Evolutionary conservation across 2,888 invertebrate genomes (phyloP), one percentile per base, ranked within the genome.

Genomic region (Lathronympha strigana): DNA sequence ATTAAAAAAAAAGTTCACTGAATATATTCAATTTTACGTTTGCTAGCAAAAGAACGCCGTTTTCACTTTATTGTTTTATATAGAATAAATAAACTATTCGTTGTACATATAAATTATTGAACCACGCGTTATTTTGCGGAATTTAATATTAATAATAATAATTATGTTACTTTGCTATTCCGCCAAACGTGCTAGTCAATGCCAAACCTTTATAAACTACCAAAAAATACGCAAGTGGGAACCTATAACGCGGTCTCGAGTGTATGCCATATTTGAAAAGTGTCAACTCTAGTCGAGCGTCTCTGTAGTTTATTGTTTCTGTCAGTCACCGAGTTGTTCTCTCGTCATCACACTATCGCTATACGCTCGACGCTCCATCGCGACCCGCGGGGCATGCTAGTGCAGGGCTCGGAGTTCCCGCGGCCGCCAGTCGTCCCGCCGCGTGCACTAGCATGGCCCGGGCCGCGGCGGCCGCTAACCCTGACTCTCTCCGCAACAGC

Each of bases 401-500:
- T 81, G 80, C 73, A 74, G 76, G 70, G 70, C n/a, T n/a, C n/a
- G n/a, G n/a, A n/a, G 71, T 71, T n/a, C 2, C 36, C 2, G 4
- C 5, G 17, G 15, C 5, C 58, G 51, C 47, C 28, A 28, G 58
- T 9, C 49, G 2, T 3, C 4, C 31, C 11, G 2, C 15, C 15
- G 21, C 13, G n/a, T n/a, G 36, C 53, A 21, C 36, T 53, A 21
- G 53, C 40, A 2, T 6, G 11, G 51, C 51, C 17, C 3, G 31
- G 50, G 11, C 4, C 63, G 17, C 17, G 33, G 6, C 4, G 31
- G 31, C 23, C 55, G 28, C 55, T 43, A 55, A 55, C 40, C 0
- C 54, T 17, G 54, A 23, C 38, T 25, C 55, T 79, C 76, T 79
- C 77, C 81, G 85, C 84, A 81, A 82, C 87, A 83, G 87, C 87